Base-by-base conservation (phyloP, 2,888 invertebrate genomes). In the Sceliomorpha sp. region DNA sequence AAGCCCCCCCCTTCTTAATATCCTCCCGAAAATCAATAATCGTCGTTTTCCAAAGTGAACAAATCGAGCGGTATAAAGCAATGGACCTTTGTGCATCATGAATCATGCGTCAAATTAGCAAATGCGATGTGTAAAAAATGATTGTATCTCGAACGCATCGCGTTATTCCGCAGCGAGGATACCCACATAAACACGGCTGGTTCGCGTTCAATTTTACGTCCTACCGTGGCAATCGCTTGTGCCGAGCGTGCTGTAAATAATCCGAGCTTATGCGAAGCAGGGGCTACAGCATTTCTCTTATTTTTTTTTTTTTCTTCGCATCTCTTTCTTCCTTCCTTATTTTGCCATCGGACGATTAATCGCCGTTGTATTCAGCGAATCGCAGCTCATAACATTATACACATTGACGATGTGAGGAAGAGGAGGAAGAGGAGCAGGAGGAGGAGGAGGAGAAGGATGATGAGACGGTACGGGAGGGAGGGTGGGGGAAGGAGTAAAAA, bases 281-380 rank as follows among this genome's bases (percentile, higher is more conserved):
- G 40, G 37, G 58, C 36, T 44, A 34, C 44, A 32, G 26, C 51
- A 8, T 37, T 40, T 45, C 50, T 51, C 27, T 20, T 32, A 20
- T 14, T 20, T 20, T 5, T 45, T 36, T 9, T 45, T 59, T 58
- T 56, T 59, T 39, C 40, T 58, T 58, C 42, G 32, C 47, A 34
- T 55, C 5, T 66, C 29, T 58, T 66, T 47, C 47, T 47, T 58
- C 51, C 50, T 45, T 50, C 51, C 66, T 66, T 66, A 59, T 59
- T 58, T 66, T 59, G 59, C 66, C 66, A 66, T 53, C 51, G 53
- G 58, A 66, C 58, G 58, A 66, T 66, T 66, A 66, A 66, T 58
- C 66, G 66, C 59, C 36, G 58, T 66, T 66, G 66, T 66, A 66
- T 53, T 58, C 53, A 40, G 59, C 53, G 66, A 66, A 66, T 59